phyloP scores from a whole-genome alignment of 1,140 invertebrate genomes.

The Drosophila lowei region DNA sequence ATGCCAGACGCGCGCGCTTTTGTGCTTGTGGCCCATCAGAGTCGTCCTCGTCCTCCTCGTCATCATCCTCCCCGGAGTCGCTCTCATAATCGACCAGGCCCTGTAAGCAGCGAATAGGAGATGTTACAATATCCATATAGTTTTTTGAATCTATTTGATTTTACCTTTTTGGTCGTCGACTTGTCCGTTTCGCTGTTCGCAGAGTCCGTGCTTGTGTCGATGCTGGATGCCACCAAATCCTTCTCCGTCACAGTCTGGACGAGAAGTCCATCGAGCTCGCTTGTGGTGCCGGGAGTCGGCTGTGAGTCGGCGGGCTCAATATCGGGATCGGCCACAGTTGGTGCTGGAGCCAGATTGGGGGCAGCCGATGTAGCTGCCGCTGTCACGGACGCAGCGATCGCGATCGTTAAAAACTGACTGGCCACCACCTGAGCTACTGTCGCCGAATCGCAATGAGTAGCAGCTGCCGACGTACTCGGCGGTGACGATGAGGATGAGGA shows the following conservation, averaged over 20 bases:
- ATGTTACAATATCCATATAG: background rate
- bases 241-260: constrained; percentile 40
- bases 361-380: constrained; percentile 55
- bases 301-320: constrained; percentile 31
- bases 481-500: constrained; percentile 51
- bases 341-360: constrained; percentile 48
- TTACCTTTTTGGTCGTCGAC: constrained; percentile 63
- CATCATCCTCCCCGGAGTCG: constrained; percentile 97
- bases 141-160: background rate
- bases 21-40: constrained; percentile 76
- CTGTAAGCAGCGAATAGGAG: constrained; percentile 83
- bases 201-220: constrained; percentile 23
- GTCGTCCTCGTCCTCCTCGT: constrained; percentile 91
- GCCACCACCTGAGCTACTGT: constrained; percentile 67
- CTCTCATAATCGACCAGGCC: constrained; percentile 98
- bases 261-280: constrained; percentile 32
- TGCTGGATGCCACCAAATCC: constrained; percentile 4
- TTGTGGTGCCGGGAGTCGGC: constrained; percentile 31
- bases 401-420: constrained; percentile 59
- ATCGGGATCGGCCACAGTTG: constrained; percentile 36
- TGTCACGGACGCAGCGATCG: constrained; percentile 67
- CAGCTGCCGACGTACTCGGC: constrained; percentile 34
- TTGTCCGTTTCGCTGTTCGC: constrained; percentile 58
- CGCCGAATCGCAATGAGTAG: constrained; percentile 68
- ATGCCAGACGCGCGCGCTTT: constrained; percentile 81